Evolutionary conservation across 2,888 invertebrate species (phyloP).

Genomic region (Pyrrhosoma nymphula): DNA sequence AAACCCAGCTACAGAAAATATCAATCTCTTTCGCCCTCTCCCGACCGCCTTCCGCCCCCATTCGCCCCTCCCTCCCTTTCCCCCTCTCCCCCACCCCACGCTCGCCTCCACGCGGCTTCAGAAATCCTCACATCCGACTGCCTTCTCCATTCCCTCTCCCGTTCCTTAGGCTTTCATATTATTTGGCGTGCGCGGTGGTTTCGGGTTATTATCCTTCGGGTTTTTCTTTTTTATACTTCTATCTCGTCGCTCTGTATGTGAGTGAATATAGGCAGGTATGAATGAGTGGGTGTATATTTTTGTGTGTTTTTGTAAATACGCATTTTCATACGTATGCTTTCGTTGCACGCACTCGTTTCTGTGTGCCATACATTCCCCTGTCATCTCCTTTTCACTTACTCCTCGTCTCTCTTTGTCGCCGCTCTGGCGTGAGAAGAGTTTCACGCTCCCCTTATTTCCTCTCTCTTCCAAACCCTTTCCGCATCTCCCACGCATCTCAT

Average conservation of each 20-base stretch:
- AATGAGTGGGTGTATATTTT: too few species aligned
- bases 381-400: not conserved
- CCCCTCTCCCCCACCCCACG: too few species aligned
- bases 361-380: not conserved
- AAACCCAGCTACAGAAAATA: slow-evolving; percentile 11
- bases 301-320: not conserved
- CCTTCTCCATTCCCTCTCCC: not conserved
- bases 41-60: not conserved
- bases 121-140: not conserved
- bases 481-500: not conserved
- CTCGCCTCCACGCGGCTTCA: not conserved
- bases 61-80: not conserved
- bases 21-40: not conserved
- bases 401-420: not conserved
- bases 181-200: not conserved
- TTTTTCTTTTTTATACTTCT: not conserved
- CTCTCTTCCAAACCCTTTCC: too few species aligned
- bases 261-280: not conserved
- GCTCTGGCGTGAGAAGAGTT: not conserved
- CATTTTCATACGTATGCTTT: not conserved
- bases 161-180: not conserved
- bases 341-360: not conserved
- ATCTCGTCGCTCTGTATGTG: not conserved
- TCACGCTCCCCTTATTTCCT: too few species aligned
- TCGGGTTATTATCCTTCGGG: not conserved